phyloP scores from a whole-genome alignment of 2,888 invertebrate species.

The Yponomeuta evonymella region DNA sequence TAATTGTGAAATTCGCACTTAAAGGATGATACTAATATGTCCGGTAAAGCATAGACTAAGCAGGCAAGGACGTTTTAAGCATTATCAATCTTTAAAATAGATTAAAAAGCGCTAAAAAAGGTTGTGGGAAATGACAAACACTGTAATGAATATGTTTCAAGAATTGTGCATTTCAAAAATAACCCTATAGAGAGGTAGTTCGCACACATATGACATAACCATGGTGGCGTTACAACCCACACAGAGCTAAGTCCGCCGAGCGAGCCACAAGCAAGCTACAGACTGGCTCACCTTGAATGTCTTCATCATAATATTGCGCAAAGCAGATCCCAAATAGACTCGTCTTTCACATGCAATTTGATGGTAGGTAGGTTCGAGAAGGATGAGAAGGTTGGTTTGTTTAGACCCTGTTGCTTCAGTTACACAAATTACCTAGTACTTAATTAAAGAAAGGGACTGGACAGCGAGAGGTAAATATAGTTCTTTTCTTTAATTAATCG shows the following conservation, averaged over 20 bases:
- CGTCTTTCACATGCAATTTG: conserved; percentile 19
- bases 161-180: no score
- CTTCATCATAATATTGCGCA: conserved; percentile 43
- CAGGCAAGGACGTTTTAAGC: no score
- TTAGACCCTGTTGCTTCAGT: conserved; percentile 22
- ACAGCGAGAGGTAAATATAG: no score
- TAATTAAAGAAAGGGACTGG: no score
- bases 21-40: no score
- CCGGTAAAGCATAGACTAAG: no score
- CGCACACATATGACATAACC: not conserved
- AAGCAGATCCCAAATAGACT: conserved; percentile 25
- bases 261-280: not conserved
- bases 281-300: conserved; percentile 68
- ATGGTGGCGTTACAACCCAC: not conserved
- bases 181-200: not conserved
- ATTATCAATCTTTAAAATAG: no score
- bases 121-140: no score
- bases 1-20: no score
- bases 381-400: conserved; percentile 30
- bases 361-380: not conserved
- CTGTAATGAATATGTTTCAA: no score
- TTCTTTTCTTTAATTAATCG: no score
- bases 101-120: no score
- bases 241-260: not conserved
- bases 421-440: not conserved